phyloP scores from a whole-genome alignment of 2,113 vertebrate species.

The Oreochromis tanganicae region DNA sequence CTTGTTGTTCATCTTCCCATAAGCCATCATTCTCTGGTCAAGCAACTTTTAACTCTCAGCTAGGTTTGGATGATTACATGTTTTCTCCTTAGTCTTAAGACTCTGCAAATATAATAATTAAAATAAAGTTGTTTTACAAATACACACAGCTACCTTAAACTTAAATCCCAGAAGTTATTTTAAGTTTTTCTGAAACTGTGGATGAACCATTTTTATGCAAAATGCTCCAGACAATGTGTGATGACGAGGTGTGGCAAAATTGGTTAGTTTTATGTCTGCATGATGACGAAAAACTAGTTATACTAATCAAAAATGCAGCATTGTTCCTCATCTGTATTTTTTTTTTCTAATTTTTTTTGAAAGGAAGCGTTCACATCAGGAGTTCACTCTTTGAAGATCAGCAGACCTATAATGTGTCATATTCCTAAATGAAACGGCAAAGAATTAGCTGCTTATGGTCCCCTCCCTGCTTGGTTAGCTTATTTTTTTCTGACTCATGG shows the following conservation, averaged over 20 bases:
- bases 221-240: neutral
- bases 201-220: neutral
- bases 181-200: neutral
- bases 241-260: neutral
- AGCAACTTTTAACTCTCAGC: neutral
- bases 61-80: neutral
- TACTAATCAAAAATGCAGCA: neutral
- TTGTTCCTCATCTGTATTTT: neutral
- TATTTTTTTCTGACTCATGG: neutral
- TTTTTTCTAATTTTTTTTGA: neutral
- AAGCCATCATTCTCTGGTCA: neutral
- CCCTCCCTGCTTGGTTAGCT: neutral
- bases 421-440: neutral
- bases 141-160: neutral
- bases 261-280: neutral
- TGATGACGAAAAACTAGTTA: neutral
- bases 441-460: neutral
- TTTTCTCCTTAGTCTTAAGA: neutral
- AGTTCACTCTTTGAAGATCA: neutral
- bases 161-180: neutral
- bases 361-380: neutral
- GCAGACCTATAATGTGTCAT: neutral
- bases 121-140: neutral
- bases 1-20: neutral
- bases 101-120: too few relatives aligned